phyloP scores from a whole-genome alignment of 2,797 vertebrate species.

The Lagorchestes hirsutus region DNA sequence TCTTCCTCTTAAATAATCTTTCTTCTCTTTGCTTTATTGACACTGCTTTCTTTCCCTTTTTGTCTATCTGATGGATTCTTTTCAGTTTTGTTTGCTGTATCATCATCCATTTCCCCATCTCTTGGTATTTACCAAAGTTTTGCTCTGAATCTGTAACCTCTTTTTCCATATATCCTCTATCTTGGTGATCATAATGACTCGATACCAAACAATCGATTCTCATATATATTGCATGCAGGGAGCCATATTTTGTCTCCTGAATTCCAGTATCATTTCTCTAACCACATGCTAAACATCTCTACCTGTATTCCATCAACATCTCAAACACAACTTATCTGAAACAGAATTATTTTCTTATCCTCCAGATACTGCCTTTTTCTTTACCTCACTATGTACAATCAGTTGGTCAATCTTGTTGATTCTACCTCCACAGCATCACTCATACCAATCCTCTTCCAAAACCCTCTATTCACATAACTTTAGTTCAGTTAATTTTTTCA shows the following conservation, averaged over 20 bases:
- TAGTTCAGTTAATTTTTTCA: not conserved
- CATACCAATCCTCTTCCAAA: not conserved
- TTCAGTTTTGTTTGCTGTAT: not conserved
- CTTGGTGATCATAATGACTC: not conserved
- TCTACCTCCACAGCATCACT: not conserved
- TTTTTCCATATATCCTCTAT: not conserved
- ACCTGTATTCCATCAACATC: not conserved
- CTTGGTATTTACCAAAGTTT: not conserved
- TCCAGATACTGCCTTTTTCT: not conserved
- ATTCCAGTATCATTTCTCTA: not conserved
- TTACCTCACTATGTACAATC: not conserved
- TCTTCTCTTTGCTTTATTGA: not conserved
- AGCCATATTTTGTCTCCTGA: not conserved
- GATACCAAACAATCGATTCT: not conserved
- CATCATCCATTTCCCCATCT: not conserved
- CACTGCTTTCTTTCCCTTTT: not conserved
- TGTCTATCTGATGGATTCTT: not conserved
- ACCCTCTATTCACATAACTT: not conserved
- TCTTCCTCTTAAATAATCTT: not conserved
- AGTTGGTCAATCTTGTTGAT: not conserved
- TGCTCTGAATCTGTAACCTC: not conserved
- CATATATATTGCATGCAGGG: not conserved
- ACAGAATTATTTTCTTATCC: not conserved
- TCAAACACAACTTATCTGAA: not conserved
- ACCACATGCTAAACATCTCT: not conserved